These are phyloP conservation scores for Eurois occulta DNA, from an alignment of 2,888 invertebrate genomes.

Conservation along the genomic window DNA sequence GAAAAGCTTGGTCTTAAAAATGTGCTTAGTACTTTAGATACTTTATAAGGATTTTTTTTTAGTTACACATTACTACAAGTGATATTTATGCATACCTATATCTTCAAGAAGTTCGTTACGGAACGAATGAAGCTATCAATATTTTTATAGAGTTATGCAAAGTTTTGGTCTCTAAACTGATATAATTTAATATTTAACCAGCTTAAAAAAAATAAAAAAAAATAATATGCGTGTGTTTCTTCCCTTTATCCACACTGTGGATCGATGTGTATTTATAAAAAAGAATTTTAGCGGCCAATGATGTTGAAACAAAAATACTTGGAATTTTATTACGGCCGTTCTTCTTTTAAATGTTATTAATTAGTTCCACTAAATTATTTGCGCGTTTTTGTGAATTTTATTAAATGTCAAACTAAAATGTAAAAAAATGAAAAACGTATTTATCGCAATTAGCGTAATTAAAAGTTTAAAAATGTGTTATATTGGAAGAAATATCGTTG, in stretches of 20 bases:
- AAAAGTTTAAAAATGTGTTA: conserved; percentile 40
- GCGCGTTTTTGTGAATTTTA: conserved; percentile 36
- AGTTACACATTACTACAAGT: too few species aligned
- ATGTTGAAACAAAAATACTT: not conserved
- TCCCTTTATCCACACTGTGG: too few species aligned
- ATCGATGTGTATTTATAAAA: not conserved
- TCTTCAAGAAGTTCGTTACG: too few species aligned
- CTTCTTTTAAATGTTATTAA: conserved; percentile 24
- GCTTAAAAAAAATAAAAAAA: too few species aligned
- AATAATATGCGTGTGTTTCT: too few species aligned
- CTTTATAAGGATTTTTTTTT: too few species aligned
- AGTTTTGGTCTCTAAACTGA: not conserved
- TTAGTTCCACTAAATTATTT: conserved; percentile 32
- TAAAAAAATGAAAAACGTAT: conserved; percentile 2
- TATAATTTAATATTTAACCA: not conserved
- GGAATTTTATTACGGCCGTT: conserved; percentile 16
- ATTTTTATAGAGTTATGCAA: not conserved
- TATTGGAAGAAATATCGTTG: conserved; percentile 5
- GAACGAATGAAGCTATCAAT: not conserved
- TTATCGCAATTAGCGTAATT: conserved; percentile 48
- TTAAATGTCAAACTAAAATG: conserved; percentile 41
- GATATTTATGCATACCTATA: not conserved
- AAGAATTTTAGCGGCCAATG: not conserved
- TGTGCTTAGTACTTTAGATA: not conserved
- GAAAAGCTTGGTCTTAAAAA: not conserved